Evolutionary conservation across 2,888 invertebrate genomes (phyloP), one percentile per base, ranked within the genome.

Genomic region (Vandiemenella viatica): DNA sequence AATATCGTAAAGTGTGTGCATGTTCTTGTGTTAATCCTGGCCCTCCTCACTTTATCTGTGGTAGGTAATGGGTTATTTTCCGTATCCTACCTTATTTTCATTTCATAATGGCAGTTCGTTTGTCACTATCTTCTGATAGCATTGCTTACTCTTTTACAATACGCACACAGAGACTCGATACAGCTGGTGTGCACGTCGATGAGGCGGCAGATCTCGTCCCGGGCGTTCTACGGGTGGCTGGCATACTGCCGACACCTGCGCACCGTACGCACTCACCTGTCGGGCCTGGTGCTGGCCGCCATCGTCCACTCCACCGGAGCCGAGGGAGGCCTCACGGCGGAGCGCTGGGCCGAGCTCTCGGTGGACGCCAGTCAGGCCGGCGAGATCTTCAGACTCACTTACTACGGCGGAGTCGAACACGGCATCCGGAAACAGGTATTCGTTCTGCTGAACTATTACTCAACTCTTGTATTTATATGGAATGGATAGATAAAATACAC

Each of bases 141-240:
- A n/a, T n/a, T n/a, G n/a, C n/a, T n/a, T n/a, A n/a, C n/a, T n/a
- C n/a, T n/a, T n/a, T n/a, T n/a, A n/a, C n/a, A n/a, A n/a, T n/a
- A n/a, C n/a, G n/a, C n/a, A n/a, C 43, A 19, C 60, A 73, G 73
- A 51, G 67, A 67, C 50, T 71, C 75, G 40, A 68, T 79, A 53
- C 72, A 84, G 63, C 71, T 88, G 58, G 84, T 95, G 8, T 96
- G 93, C 71, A 86, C 88, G 63, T 91, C 90, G 1, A 95, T 95
- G 93, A 82, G 85, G 53, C 79, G 87, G 10, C 93, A 95, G 69
- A 93, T 96, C 50, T 86, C 93, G 55, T 92, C 92, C 0, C 72
- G 95, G 50, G 95, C 95, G 13, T 95, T 95, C 67, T 93, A 93
- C 64, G 95, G 95, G 44, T 95, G 93, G 95, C 70, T 93, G 52